Percentiles rank a stretch among this genome's conserved stretches.
phyloP scores from a whole-genome alignment of 2,113 vertebrate species.

The Psittacara wagleri region DNA sequence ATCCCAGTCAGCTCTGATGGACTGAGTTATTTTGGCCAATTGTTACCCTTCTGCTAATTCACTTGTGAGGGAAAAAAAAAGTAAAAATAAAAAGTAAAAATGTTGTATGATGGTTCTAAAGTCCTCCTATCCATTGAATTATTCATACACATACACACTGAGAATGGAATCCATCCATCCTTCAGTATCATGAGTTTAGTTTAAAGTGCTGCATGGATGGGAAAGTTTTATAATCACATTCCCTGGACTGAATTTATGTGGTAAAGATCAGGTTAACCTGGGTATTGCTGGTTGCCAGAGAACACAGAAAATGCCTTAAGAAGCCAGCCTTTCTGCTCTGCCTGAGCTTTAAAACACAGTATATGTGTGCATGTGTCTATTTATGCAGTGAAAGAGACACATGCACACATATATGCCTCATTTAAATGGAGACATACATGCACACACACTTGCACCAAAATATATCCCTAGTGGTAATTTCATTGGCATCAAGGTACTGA shows the following conservation, averaged over 20 bases:
- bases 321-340: conserved; percentile 49
- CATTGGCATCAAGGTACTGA: background rate
- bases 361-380: background rate
- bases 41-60: background rate
- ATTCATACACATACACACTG: background rate
- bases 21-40: background rate
- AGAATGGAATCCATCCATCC: conserved; percentile 11
- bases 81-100: background rate
- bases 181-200: background rate
- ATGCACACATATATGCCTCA: background rate
- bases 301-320: conserved; percentile 55
- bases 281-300: conserved; percentile 25
- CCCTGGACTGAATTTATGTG: conserved; percentile 53
- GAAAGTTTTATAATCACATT: conserved; percentile 59
- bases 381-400: background rate
- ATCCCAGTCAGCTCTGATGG: background rate
- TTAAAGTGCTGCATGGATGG: conserved; percentile 4
- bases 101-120: background rate
- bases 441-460: background rate
- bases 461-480: background rate
- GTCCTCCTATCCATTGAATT: background rate
- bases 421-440: background rate
- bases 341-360: background rate
- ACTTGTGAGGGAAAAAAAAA: background rate
- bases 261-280: conserved; percentile 66